Conservation (phyloP, 2,113 vertebrate species). For the Clarias macrocephalus region DNA sequence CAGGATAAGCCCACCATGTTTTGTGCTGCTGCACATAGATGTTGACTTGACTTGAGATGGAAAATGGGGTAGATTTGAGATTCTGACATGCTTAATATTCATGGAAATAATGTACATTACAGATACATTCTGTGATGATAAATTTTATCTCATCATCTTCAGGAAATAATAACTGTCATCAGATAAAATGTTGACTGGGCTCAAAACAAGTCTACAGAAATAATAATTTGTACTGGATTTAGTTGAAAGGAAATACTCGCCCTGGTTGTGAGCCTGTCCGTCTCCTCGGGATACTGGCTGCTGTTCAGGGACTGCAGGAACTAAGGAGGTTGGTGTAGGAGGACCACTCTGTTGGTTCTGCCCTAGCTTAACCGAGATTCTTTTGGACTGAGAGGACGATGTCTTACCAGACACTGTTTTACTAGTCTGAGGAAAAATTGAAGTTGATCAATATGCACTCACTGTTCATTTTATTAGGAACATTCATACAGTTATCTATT, state of each 20-base stretch:
- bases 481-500: no score
- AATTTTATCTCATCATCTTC: background rate
- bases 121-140: background rate
- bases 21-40: background rate
- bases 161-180: background rate
- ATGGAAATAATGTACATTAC: background rate
- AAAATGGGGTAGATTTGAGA: background rate
- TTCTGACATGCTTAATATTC: background rate
- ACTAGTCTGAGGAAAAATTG: slow-evolving; percentile 71
- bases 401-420: slow-evolving; percentile 76
- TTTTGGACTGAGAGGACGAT: slow-evolving; percentile 63
- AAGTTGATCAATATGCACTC: background rate
- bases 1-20: no score
- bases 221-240: background rate
- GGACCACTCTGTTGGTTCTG: slow-evolving; percentile 60
- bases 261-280: slow-evolving; percentile 67
- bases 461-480: no score
- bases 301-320: slow-evolving; percentile 48
- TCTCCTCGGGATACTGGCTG: slow-evolving; percentile 65
- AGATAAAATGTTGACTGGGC: background rate
- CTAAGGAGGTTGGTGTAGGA: slow-evolving; percentile 35
- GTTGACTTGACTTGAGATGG: background rate
- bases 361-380: slow-evolving; percentile 65
- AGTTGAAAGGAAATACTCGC: slow-evolving; percentile 55
- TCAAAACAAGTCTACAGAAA: background rate